These are phyloP conservation scores for Otus scops DNA, from an alignment of 2,797 vertebrate species.

Conservation along the genomic window DNA sequence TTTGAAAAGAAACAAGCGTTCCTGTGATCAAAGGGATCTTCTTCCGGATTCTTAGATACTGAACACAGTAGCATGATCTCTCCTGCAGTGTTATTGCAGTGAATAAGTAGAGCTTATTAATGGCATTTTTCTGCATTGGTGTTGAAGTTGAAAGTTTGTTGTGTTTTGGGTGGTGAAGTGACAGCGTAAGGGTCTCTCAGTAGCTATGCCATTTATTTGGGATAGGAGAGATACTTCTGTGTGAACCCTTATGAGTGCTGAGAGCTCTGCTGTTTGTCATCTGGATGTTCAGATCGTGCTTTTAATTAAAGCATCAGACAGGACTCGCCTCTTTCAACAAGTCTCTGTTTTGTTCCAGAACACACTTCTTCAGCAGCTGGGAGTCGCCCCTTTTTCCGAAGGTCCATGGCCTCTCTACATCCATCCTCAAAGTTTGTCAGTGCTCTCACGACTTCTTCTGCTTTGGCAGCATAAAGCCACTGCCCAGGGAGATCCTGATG, in stretches of 20 bases:
- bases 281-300: background rate
- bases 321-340: background rate
- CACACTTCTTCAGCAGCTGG: constrained; percentile 93
- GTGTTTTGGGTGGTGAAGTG: background rate
- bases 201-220: background rate
- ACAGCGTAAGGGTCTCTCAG: background rate
- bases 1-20: background rate
- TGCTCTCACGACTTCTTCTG: constrained; percentile 92
- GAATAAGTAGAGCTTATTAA: background rate
- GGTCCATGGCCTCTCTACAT: constrained; percentile 97
- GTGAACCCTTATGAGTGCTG: background rate
- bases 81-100: background rate
- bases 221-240: background rate
- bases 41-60: background rate
- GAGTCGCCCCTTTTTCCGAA: constrained; percentile 93
- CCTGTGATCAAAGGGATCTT: background rate
- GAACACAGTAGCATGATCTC: background rate
- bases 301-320: background rate
- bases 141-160: background rate
- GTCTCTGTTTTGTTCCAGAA: constrained; percentile 76
- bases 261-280: background rate
- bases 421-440: constrained; percentile 93
- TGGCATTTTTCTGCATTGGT: background rate
- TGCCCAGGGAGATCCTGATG: constrained; percentile 90
- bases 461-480: constrained; percentile 97